These are phyloP conservation scores for Dynastes maya DNA, from an alignment of 2,888 invertebrate genomes.

Conservation along the genomic window DNA sequence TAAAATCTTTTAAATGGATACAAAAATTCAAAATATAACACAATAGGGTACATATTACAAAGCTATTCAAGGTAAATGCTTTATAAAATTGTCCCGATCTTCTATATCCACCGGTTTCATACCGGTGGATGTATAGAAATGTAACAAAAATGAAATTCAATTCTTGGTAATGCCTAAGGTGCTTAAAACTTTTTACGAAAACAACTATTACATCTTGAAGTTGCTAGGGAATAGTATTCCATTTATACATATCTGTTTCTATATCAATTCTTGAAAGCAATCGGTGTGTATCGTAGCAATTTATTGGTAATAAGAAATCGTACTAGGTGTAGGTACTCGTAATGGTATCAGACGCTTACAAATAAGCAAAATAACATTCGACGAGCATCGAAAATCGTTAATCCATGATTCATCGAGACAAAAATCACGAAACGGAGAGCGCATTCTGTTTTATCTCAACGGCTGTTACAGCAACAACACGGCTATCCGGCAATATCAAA, in stretches of 20 bases:
- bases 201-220: background rate
- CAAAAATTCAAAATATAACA: too few species aligned
- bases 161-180: too few species aligned
- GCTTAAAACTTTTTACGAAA: background rate
- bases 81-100: too few species aligned
- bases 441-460: constrained; percentile 1
- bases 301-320: background rate
- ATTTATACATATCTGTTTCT: background rate
- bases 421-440: background rate
- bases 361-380: background rate
- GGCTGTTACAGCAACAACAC: background rate
- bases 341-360: background rate
- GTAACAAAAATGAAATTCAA: too few species aligned
- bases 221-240: too few species aligned
- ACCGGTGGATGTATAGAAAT: too few species aligned
- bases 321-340: background rate
- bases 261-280: background rate
- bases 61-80: too few species aligned
- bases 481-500: constrained; percentile 16
- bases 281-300: background rate
- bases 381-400: constrained; percentile 1
- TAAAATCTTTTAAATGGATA: too few species aligned
- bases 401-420: background rate
- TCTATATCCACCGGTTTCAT: too few species aligned
- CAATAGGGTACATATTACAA: too few species aligned